phyloP scores from a whole-genome alignment of 2,113 vertebrate genomes.

The Aptenodytes forsteri region DNA sequence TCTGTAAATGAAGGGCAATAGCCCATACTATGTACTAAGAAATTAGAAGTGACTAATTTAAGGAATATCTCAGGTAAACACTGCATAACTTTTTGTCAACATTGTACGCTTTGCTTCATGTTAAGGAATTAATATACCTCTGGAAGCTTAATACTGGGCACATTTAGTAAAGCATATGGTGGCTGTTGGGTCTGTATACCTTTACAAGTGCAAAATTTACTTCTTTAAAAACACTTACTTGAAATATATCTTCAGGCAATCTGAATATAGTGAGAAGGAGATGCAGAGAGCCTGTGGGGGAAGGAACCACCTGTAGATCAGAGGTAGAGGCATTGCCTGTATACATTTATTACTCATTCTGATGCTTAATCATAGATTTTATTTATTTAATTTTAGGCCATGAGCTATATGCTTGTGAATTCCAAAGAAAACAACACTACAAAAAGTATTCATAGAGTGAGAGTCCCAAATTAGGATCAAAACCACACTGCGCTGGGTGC shows the following conservation, averaged over 20 bases:
- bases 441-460: not conserved
- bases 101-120: not conserved
- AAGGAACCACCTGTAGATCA: not conserved
- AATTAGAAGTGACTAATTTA: not conserved
- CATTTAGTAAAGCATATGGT: not conserved
- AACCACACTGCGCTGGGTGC: not conserved
- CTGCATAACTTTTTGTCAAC: not conserved
- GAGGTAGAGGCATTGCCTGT: not conserved
- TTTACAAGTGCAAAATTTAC: not conserved
- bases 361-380: not conserved
- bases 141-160: not conserved
- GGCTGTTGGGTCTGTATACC: not conserved
- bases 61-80: not conserved
- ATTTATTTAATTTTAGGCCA: not conserved
- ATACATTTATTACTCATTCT: not conserved
- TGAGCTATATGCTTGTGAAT: not conserved
- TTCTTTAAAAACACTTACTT: not conserved
- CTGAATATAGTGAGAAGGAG: not conserved
- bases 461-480: not conserved
- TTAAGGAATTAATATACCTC: not conserved
- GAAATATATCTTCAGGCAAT: not conserved
- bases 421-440: not conserved
- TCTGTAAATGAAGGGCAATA: not conserved
- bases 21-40: not conserved
- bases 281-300: not conserved